Base-by-base conservation (phyloP, 92 coral and sea anemone genomes). In the Plumapathes pennacea region DNA sequence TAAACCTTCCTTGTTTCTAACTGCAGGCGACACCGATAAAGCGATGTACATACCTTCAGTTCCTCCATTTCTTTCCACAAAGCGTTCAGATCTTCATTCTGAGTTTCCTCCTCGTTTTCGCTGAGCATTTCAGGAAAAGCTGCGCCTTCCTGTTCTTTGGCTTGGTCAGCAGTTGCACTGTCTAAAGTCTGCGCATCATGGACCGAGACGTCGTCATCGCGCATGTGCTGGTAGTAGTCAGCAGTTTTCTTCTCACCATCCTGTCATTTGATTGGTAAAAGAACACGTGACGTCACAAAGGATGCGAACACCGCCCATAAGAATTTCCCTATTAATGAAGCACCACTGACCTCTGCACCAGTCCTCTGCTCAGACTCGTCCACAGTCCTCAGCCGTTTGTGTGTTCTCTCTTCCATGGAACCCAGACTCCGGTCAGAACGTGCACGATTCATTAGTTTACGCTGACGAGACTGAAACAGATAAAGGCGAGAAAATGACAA, bases 91-190 rank as follows among this genome's bases (percentile, higher is more conserved):
- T 90, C 81, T 27, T 80, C 87, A 8, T 85, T 92, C 31, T 72
- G 71, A 27, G 52, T 62, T 25, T 75, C 79, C 13, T 77, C 83
- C 36, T 85, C 92, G 22, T 58, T 43, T 4, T 91, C 91, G 24
- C 81, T 81, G 25, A 41, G 56, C 46, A 59, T 49, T 29, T 84
- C 94, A 25, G 87, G 85, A 69, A 88, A 72, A 53, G 69, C 62
- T 19, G 84, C 70, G 25, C 76, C 65, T 23, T 86, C 90, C 57
- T 94, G 99, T 28, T 89, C 74, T 48, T 71, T 59, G 2, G 89
- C 83, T 63, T 94, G 99, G 44, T 88, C 99, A 60, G 84, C 86
- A 54, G 96, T 94, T 37, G 99, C 99, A 72, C 96, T 86, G 38
- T 94, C 99, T 29, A 89, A 81, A 55, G 96, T 86, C 71, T 94